Conservation (phyloP, 2,888 invertebrate genomes). For the Eremobia ochroleuca region DNA sequence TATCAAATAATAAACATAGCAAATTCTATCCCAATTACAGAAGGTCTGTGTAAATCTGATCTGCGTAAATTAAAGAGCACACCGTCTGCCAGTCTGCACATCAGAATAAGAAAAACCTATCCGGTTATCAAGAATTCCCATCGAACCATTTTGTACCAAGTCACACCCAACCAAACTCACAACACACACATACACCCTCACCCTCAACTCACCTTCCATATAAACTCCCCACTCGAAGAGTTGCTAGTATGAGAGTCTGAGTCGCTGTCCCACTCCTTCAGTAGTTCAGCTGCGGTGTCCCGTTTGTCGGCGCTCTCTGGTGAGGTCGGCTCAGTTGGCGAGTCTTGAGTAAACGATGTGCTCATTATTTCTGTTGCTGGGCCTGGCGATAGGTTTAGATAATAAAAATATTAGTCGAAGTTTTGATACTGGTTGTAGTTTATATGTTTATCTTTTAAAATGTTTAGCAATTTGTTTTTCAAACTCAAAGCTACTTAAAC, state of each 20-base stretch:
- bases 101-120: not conserved
- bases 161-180: slow-evolving; percentile 21
- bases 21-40: not conserved
- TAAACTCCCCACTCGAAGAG: slow-evolving; percentile 94
- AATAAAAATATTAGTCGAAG: not conserved
- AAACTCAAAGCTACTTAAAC: no score
- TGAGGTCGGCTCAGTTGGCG: slow-evolving; percentile 85
- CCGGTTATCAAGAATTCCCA: not conserved
- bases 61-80: not conserved
- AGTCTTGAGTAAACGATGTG: slow-evolving; percentile 88
- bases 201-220: slow-evolving; percentile 92
- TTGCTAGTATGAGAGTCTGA: slow-evolving; percentile 92
- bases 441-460: not conserved
- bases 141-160: slow-evolving; percentile 23
- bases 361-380: slow-evolving; percentile 88
- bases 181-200: not conserved
- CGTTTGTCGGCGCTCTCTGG: slow-evolving; percentile 82
- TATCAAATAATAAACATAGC: not conserved
- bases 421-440: not conserved
- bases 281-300: slow-evolving; percentile 82
- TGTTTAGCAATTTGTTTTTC: not conserved
- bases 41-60: not conserved
- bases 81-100: not conserved
- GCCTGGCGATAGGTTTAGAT: slow-evolving; percentile 70
- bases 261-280: slow-evolving; percentile 94